A percentile compares a stretch with the other conserved stretches of the same genome.
Conservation (phyloP, 2,797 vertebrate genomes). For the Numenius phaeopus region DNA sequence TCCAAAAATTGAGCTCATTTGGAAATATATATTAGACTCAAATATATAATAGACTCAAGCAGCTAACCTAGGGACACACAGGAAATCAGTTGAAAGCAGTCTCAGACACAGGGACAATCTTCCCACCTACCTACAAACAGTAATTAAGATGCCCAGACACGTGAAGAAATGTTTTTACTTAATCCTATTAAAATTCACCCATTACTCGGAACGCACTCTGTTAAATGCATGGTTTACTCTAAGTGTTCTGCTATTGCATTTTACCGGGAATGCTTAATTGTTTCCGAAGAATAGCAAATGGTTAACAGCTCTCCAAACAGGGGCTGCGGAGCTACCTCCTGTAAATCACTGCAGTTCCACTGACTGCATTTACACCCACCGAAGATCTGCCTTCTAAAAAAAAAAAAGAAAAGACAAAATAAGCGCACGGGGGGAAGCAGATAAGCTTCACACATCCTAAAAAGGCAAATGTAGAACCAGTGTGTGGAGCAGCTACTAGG, state of each 20-base stretch:
- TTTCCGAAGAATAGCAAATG: background rate
- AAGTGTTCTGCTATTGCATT: background rate
- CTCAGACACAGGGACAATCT: background rate
- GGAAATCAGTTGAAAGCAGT: background rate
- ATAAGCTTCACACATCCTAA: conserved; percentile 33
- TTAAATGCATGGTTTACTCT: conserved; percentile 9
- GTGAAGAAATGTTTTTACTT: conserved; percentile 1
- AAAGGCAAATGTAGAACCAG: conserved; percentile 11
- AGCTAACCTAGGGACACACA: background rate
- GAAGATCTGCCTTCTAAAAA: background rate
- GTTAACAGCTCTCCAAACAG: background rate
- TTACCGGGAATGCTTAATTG: background rate
- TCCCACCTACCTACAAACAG: background rate
- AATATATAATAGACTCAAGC: background rate
- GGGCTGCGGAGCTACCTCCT: background rate
- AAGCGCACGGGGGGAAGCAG: background rate
- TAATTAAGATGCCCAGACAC: conserved; percentile 7
- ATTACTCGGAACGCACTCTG: background rate
- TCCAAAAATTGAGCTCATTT: background rate
- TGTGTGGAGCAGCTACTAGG: background rate
- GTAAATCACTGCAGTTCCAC: background rate
- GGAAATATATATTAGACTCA: background rate
- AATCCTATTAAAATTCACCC: conserved; percentile 11
- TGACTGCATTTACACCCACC: background rate
- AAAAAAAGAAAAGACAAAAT: background rate